These are phyloP conservation scores for Hydrophis major DNA, from an alignment of 2,797 vertebrate genomes.

Conservation along the genomic window DNA sequence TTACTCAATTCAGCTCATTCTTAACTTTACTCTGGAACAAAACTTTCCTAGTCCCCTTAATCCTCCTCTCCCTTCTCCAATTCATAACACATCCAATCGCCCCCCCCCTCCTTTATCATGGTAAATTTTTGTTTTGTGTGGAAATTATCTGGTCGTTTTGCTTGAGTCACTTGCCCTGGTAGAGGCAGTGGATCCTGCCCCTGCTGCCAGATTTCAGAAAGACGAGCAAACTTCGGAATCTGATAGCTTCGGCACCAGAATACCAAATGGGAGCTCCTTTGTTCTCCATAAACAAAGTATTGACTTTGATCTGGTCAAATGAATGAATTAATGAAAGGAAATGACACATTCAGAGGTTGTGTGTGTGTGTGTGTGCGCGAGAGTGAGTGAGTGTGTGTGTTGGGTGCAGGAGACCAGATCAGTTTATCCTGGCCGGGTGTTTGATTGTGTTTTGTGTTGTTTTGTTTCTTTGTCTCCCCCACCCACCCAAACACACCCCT, in stretches of 20 bases:
- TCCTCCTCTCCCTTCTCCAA: constrained; percentile 8
- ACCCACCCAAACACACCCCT: background rate
- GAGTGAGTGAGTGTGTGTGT: constrained; percentile 13
- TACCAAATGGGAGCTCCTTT: constrained; percentile 78
- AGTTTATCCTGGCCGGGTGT: constrained; percentile 30
- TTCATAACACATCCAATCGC: constrained; percentile 43
- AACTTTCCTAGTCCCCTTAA: background rate
- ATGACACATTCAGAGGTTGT: constrained; percentile 59
- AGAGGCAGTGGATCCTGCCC: constrained; percentile 66
- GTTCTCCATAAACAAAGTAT: constrained; percentile 90
- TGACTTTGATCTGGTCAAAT: constrained; percentile 90
- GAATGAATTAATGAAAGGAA: constrained; percentile 80
- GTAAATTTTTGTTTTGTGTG: constrained; percentile 57
- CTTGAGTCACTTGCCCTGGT: constrained; percentile 74
- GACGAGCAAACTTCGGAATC: constrained; percentile 83
- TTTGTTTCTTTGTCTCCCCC: background rate
- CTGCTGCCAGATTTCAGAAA: constrained; percentile 73
- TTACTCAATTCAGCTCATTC: constrained; percentile 31
- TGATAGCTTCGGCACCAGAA: constrained; percentile 76
- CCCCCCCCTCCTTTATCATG: constrained; percentile 32
- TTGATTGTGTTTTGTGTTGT: background rate
- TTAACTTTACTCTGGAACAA: constrained; percentile 33
- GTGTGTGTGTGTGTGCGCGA: background rate
- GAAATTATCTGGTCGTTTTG: constrained; percentile 60
- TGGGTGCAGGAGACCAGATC: constrained; percentile 41